A percentile compares a stretch with the other conserved stretches of the same genome.
Conservation (phyloP, 2,888 invertebrate species). For the Phania funesta region DNA sequence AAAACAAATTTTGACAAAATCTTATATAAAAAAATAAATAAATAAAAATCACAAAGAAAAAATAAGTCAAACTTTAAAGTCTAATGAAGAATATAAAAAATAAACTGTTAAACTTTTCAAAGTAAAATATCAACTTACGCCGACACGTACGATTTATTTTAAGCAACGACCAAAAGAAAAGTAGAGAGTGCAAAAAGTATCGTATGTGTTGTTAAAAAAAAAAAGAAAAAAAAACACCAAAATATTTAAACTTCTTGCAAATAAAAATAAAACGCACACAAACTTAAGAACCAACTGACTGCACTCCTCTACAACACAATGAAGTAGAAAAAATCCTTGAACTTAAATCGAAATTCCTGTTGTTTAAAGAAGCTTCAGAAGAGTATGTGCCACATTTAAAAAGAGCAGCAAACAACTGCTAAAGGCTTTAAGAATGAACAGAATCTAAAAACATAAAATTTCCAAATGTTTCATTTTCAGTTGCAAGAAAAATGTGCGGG, state of each 20-base stretch:
- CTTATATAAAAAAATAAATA: constrained; percentile 3
- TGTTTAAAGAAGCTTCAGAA: constrained; percentile 47
- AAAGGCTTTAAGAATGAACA: constrained; percentile 66
- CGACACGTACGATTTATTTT: constrained; percentile 68
- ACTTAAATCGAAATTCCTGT: constrained; percentile 70
- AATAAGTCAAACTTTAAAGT: constrained; percentile 11
- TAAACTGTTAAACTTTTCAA: constrained; percentile 71
- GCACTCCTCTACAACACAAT: constrained; percentile 30
- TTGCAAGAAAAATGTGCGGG: constrained; percentile 68
- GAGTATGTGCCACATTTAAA: constrained; percentile 3
- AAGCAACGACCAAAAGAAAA: constrained; percentile 3
- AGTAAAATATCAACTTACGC: constrained; percentile 75
- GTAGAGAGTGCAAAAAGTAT: constrained; percentile 38
- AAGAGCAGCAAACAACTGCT: constrained; percentile 61
- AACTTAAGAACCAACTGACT: neutral
- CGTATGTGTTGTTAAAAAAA: constrained; percentile 44
- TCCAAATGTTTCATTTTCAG: constrained; percentile 37
- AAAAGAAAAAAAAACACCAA: constrained; percentile 45
- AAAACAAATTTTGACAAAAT: constrained; percentile 56
- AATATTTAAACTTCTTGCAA: constrained; percentile 44
- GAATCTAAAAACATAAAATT: constrained; percentile 62
- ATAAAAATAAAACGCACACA: constrained; percentile 37
- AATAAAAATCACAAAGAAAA: neutral
- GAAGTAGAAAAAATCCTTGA: constrained; percentile 73
- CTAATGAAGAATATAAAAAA: constrained; percentile 47